Conservation (phyloP, 2,888 invertebrate species). For the Philereme vetulata region DNA sequence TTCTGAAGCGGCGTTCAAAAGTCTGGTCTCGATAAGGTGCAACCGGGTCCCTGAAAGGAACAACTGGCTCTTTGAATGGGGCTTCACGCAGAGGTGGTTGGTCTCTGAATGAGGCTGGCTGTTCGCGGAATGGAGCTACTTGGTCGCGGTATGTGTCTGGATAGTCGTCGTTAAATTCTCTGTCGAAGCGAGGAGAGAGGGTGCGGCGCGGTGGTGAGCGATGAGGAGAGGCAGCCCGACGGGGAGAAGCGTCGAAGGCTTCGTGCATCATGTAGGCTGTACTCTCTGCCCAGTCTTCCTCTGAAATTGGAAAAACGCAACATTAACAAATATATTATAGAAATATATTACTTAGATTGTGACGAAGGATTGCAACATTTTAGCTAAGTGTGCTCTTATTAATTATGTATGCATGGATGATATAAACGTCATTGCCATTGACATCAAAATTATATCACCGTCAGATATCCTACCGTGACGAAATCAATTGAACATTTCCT, state of each 20-base stretch:
- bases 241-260: slow-evolving; percentile 77
- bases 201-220: slow-evolving; percentile 51
- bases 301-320: slow-evolving; percentile 72
- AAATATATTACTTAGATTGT: slow-evolving; percentile 11
- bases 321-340: slow-evolving; percentile 3
- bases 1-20: slow-evolving; percentile 73
- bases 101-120: slow-evolving; percentile 53
- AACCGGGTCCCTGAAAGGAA: slow-evolving; percentile 63
- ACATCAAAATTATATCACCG: slow-evolving; percentile 30
- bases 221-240: slow-evolving; percentile 63
- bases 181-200: slow-evolving; percentile 60
- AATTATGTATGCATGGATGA: slow-evolving; percentile 27
- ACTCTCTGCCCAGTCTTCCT: slow-evolving; percentile 90
- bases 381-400: not conserved
- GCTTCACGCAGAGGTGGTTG: slow-evolving; percentile 33
- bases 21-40: slow-evolving; percentile 47
- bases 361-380: not conserved
- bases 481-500: slow-evolving; percentile 26
- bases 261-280: slow-evolving; percentile 86
- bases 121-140: slow-evolving; percentile 56
- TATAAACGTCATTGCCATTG: slow-evolving; percentile 40
- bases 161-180: slow-evolving; percentile 54
- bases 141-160: slow-evolving; percentile 57
- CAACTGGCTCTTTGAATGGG: slow-evolving; percentile 59
- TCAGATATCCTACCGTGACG: slow-evolving; percentile 20